Evolutionary conservation across 2,797 vertebrate genomes (phyloP).

Genomic region (Smutsia gigantea): DNA sequence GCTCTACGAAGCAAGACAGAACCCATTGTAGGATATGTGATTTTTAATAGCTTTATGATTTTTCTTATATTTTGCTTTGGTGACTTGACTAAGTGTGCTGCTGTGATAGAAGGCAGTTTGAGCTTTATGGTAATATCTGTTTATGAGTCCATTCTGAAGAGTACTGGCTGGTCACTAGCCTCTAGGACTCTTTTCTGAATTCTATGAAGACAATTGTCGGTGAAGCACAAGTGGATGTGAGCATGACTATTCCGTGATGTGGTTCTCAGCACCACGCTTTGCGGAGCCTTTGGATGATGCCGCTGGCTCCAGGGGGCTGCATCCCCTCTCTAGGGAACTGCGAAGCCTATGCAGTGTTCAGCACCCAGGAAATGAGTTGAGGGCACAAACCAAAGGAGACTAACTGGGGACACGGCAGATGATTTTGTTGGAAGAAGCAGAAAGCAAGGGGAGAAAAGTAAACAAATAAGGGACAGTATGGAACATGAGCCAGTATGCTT

Average conservation of each 20-base stretch:
- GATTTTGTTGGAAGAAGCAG: not conserved
- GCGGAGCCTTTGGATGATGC: not conserved
- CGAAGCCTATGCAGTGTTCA: not conserved
- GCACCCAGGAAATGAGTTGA: not conserved
- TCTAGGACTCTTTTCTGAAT: not conserved
- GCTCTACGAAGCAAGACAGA: not conserved
- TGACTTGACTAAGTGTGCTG: not conserved
- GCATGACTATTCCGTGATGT: rapidly evolving
- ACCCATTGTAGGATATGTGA: not conserved
- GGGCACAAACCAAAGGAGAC: not conserved
- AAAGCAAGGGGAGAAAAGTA: not conserved
- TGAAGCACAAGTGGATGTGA: not conserved
- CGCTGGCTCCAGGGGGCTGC: not conserved
- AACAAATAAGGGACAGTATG: not conserved
- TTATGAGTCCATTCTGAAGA: not conserved
- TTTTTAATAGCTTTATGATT: not conserved
- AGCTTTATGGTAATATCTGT: not conserved
- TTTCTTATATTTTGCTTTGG: not conserved
- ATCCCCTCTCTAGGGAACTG: not conserved
- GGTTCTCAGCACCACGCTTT: not conserved
- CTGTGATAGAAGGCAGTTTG: not conserved
- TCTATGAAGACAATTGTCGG: not conserved
- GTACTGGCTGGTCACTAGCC: not conserved
- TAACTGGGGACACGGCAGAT: not conserved
- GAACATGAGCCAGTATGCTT: not conserved